These are phyloP conservation scores for Thunnus albacares DNA, from an alignment of 2,797 vertebrate species.

Conservation along the genomic window DNA sequence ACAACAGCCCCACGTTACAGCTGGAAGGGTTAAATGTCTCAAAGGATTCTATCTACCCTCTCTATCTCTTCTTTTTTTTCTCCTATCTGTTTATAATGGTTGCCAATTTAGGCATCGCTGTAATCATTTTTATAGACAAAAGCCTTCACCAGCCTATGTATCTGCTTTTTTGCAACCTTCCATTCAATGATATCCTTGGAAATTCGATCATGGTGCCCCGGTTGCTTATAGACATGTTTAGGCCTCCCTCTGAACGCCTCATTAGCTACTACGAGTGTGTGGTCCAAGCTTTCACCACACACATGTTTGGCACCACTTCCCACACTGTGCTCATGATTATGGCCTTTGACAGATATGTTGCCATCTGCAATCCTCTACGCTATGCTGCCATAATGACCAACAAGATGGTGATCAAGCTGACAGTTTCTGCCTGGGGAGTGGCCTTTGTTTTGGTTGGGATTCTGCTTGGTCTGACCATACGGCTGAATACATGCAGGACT, in stretches of 20 bases:
- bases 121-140: slow-evolving; percentile 42
- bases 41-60: slow-evolving; percentile 18
- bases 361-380: slow-evolving; percentile 85
- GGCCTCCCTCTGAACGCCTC: slow-evolving; percentile 74
- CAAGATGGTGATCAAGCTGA: slow-evolving; percentile 75
- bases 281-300: slow-evolving; percentile 86
- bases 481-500: slow-evolving; percentile 69
- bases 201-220: slow-evolving; percentile 75
- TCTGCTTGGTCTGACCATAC: slow-evolving; percentile 55
- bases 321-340: slow-evolving; percentile 87
- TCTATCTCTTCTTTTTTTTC: slow-evolving; percentile 58
- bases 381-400: slow-evolving; percentile 82
- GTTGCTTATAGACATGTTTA: slow-evolving; percentile 81
- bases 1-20: slow-evolving; percentile 49
- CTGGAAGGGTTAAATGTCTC: slow-evolving; percentile 66
- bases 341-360: slow-evolving; percentile 88
- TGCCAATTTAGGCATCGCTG: slow-evolving; percentile 68
- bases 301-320: slow-evolving; percentile 80
- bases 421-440: slow-evolving; percentile 59
- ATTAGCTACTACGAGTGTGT: slow-evolving; percentile 86
- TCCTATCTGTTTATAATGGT: slow-evolving; percentile 60
- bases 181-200: slow-evolving; percentile 79
- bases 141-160: slow-evolving; percentile 87
- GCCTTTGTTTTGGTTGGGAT: slow-evolving; percentile 56
- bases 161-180: slow-evolving; percentile 85